A percentile compares a stretch with the other conserved stretches of the same genome.
phyloP scores from a whole-genome alignment of 2,888 invertebrate species.

The Nesidiocoris tenuis region DNA sequence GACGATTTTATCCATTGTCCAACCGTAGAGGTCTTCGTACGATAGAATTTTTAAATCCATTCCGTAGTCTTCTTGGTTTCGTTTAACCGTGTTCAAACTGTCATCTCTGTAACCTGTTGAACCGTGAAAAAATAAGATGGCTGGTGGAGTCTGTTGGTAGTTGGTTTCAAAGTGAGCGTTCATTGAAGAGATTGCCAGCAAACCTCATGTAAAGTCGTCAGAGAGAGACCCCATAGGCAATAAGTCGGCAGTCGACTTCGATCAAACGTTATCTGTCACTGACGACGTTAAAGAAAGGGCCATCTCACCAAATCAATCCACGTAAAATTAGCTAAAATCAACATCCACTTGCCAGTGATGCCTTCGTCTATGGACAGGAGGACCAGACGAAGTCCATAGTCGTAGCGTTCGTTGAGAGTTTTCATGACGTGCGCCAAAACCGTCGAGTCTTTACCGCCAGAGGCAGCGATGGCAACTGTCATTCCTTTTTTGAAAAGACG shows the following conservation, averaged over 20 bases:
- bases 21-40: constrained; percentile 96
- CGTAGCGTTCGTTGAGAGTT: constrained; percentile 81
- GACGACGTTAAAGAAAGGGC: too few species aligned
- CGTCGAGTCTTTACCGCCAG: constrained; percentile 95
- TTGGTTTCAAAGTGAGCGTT: too few species aligned
- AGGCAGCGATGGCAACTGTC: constrained; percentile 89
- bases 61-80: constrained; percentile 89
- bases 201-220: too few species aligned
- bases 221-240: too few species aligned
- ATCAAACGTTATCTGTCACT: too few species aligned
- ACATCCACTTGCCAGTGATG: constrained; percentile 88
- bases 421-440: constrained; percentile 93
- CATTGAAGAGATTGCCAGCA: too few species aligned
- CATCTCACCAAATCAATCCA: too few species aligned
- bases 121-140: not conserved
- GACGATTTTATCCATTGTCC: constrained; percentile 99
- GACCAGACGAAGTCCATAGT: constrained; percentile 86
- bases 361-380: constrained; percentile 98
- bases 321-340: too few species aligned
- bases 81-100: constrained; percentile 92
- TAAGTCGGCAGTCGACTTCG: too few species aligned
- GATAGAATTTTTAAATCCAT: constrained; percentile 93
- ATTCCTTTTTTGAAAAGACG: constrained; percentile 79
- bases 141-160: too few species aligned
- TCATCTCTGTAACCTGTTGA: constrained; percentile 82